Evolutionary conservation across 2,797 vertebrate genomes (phyloP).

Genomic region (Molossus alvarezi): DNA sequence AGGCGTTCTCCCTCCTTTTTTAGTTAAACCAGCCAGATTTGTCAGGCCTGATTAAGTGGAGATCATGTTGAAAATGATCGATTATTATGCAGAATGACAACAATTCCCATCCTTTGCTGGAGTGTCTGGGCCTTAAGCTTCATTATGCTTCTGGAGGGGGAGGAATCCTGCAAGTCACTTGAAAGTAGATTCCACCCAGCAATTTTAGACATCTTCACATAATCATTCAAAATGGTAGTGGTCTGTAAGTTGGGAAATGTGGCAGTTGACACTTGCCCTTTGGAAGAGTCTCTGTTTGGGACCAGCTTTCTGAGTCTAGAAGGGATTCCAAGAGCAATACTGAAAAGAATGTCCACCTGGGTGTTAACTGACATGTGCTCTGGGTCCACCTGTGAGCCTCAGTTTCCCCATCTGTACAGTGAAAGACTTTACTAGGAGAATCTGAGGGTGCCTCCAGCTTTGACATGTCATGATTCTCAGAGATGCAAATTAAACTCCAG

Average conservation of each 20-base stretch:
- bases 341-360: not conserved
- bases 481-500: slow-evolving; percentile 21
- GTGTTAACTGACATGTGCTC: not conserved
- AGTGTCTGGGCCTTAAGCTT: not conserved
- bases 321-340: not conserved
- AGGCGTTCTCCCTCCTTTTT: slow-evolving; percentile 16
- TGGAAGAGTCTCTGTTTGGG: not conserved
- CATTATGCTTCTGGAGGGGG: not conserved
- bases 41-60: slow-evolving; percentile 4
- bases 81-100: not conserved
- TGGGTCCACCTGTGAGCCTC: not conserved
- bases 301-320: not conserved
- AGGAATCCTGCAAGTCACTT: not conserved
- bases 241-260: not conserved
- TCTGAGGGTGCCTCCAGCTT: not conserved
- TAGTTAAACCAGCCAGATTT: slow-evolving; percentile 66
- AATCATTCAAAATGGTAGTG: not conserved
- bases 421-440: not conserved
- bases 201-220: not conserved
- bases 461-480: not conserved
- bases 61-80: slow-evolving; percentile 62
- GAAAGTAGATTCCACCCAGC: slow-evolving; percentile 13
- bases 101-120: not conserved
- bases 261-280: not conserved
- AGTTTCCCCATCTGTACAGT: slow-evolving; percentile 65